phyloP scores from a whole-genome alignment of 2,113 vertebrate genomes.

The Odocoileus virginianus region DNA sequence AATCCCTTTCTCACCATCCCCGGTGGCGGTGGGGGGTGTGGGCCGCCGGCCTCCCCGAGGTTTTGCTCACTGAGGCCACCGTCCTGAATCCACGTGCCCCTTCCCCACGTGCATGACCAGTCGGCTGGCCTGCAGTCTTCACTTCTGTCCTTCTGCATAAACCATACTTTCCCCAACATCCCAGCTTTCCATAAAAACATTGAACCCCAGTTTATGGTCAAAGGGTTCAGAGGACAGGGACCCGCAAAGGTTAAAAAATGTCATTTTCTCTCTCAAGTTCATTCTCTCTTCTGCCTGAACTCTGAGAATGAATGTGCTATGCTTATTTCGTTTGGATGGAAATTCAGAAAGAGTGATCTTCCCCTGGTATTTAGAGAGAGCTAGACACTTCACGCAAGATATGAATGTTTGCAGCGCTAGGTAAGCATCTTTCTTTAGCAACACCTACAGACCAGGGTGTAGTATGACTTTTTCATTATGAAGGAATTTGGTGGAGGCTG shows the following conservation, averaged over 20 bases:
- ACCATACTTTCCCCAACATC: fast-evolving
- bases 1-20: no score
- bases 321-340: background rate
- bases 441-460: background rate
- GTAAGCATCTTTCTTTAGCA: background rate
- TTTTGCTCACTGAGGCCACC: no score
- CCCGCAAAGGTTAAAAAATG: background rate
- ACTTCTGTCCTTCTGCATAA: background rate
- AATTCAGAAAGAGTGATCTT: background rate
- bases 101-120: fast-evolving
- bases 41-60: fast-evolving
- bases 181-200: background rate
- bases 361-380: background rate
- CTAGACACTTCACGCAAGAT: background rate
- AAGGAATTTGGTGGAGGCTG: background rate
- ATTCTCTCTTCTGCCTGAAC: background rate
- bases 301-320: background rate
- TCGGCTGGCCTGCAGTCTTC: fast-evolving
- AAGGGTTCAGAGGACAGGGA: background rate
- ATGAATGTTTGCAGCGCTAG: background rate
- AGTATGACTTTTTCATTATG: background rate
- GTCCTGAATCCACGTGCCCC: background rate
- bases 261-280: background rate
- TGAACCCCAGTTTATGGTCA: background rate
- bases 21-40: no score